phyloP scores from a whole-genome alignment of 2,888 invertebrate genomes.

The Mechanitis messenoides region DNA sequence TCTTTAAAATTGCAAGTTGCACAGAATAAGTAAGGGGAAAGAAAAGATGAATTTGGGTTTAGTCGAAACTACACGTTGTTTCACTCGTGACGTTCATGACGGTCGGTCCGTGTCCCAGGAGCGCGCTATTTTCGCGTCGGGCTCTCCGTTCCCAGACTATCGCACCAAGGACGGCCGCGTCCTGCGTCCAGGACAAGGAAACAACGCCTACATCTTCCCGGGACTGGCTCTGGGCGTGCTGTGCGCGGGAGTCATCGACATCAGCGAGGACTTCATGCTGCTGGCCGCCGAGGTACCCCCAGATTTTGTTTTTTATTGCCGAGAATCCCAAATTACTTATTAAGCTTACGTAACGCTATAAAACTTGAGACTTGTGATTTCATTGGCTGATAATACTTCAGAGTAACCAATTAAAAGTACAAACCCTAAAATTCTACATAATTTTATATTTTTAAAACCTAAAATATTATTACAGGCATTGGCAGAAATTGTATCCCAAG shows the following conservation, averaged over 20 bases:
- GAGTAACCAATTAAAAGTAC: background rate
- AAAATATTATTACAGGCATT: slow-evolving; percentile 77
- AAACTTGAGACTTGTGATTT: no score
- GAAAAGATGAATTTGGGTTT: no score
- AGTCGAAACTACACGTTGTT: no score
- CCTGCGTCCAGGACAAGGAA: slow-evolving; percentile 96
- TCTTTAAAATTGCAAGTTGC: no score
- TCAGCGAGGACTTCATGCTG: slow-evolving; percentile 94
- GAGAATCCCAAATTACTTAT: no score
- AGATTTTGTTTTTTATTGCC: no score
- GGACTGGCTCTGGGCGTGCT: slow-evolving; percentile 95
- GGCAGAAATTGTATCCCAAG: slow-evolving; percentile 86
- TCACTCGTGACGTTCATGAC: no score
- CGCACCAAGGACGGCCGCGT: slow-evolving; percentile 85
- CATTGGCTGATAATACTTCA: no score
- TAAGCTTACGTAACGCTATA: no score
- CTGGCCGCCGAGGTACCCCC: slow-evolving; percentile 87
- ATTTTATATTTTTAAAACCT: no score
- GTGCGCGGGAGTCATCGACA: slow-evolving; percentile 90
- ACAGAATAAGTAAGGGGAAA: no score
- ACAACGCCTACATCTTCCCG: slow-evolving; percentile 98
- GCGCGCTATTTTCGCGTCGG: slow-evolving; percentile 94
- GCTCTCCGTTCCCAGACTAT: slow-evolving; percentile 95
- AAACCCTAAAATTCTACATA: background rate
- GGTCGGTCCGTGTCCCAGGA: slow-evolving; percentile 76